Base-by-base conservation (phyloP, 1,140 invertebrate species). In the Geopemphigus sp. region DNA sequence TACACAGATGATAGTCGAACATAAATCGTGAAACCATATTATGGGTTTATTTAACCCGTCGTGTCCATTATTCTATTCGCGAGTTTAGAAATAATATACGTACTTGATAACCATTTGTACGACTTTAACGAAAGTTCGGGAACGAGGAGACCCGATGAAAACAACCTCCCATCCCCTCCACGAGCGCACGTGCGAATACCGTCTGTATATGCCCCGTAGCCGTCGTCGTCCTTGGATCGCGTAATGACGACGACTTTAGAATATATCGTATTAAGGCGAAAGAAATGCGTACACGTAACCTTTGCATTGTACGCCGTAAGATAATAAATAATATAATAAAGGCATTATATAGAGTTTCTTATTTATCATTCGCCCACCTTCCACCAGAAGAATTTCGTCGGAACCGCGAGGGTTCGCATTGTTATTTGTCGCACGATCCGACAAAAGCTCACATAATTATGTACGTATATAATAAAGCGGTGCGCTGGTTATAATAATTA, bases 301-400 rank as follows among this genome's bases (percentile, higher is more conserved):
- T 66, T 66, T 39, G n/a, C 29, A 32, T 66, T 45, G 63, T 66
- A 4, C 22, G 32, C 11, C 19, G 32, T 19, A 39, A 19, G 17
- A 63, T 66, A 39, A 54, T 54, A 66, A 64, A 39, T 39, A 39
- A 39, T 39, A 39, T 39, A 39, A 39, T 39, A 39, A 66, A 66
- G 26, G 19, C 19, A 66, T 66, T 45, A 39, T 39, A 39, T 39
- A 66, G 39, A 63, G 32, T 32, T 32, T 32, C 11, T 0, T 19
- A 19, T 66, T 2, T 66, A 14, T 39, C n/a, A 19, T 39, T 66
- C n/a, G n/a, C 29, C 32, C n/a, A 66, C 32, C 63, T 66, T n/a
- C 12, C 32, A 39, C 4, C 32, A 39, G 32, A 22, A 66, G 5
- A 5, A 66, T 66, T 66, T 64, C 32, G 8, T 39, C 32, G 24